Evolutionary conservation across 1,140 invertebrate genomes (phyloP), one percentile per base, ranked within the genome.

Genomic region (Trissolcus basalis): DNA sequence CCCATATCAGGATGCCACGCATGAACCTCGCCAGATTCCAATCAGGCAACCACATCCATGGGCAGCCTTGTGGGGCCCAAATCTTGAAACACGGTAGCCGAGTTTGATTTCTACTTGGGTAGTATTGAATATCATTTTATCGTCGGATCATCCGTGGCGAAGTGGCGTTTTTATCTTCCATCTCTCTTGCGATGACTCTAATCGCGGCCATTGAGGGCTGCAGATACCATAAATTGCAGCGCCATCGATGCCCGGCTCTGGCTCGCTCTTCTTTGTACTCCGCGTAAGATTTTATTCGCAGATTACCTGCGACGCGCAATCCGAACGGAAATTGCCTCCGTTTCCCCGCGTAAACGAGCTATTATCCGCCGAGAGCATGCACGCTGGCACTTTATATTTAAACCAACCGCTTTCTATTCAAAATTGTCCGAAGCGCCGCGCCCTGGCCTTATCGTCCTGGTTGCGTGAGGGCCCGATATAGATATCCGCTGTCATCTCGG

Each of bases 381-480:
- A 76, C 70, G 73, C 64, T 67, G 49, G 55, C 67, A 56, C 73
- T 76, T 76, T 76, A 76, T 76, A 76, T 76, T 76, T 76, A 76
- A 76, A 76, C 65, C 54, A 76, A 70, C 65, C 55, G 73, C 73
- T 76, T 76, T 76, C 73, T 61, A 70, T 76, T 76, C 65, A 70
- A 70, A 70, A 76, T 67, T 32, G 54, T 55, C 41, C 45, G 9
- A 53, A 35, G 19, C 15, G 47, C 14, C 53, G 51, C 56, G 27
- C 53, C 41, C 47, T 35, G 10, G 19, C 6, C 15, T 49, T 39
- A 12, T 15, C 50, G 14, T 36, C 51, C 50, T 41, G 11, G 15
- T 49, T 55, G 43, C 54, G 51, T 50, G 15, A 12, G 16, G 13
- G 14, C 47, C 13, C 2, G 10, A 58, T 43, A 48, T 39, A 59